Evolutionary conservation across 2,113 vertebrate species (phyloP), one percentile per base, ranked within the genome.

Genomic region (Oenanthe oenanthe): DNA sequence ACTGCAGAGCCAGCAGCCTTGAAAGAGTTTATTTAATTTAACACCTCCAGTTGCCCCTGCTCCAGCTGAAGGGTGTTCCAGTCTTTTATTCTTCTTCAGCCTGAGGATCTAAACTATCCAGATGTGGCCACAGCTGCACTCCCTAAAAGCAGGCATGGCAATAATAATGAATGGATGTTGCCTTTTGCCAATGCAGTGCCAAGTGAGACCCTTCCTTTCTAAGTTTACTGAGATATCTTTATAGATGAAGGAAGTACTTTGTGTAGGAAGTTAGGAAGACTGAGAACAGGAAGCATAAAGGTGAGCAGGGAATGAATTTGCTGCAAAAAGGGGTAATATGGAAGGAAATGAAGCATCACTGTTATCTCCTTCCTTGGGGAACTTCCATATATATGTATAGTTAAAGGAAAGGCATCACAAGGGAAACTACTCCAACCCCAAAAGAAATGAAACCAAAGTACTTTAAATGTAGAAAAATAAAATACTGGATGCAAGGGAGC

Each of bases 121-220:
- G 66, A 78, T 80, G 87, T 81, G 58, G 36, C 34, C 71, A 54
- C 82, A 92, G 85, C 66, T 86, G 68, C 36, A 68, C 36, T 73
- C 31, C 71, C 61, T 75, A 45, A 65, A 78, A 92, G 38, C 28
- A 61, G 61, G n/a, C 48, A 82, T 12, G 12, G 25, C 74, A 76
- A 50, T 38, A 58, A n/a, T n/a, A 81, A 65, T 19, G 18, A 77
- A 67, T 68, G n/a, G 75, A 34, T 25, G 20, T 5, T 48, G 42
- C 12, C 62, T 79, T 79, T 66, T 4, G 4, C 62, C 65, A 71
- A 25, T 5, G 34, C 9, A 45, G 38, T 38, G 20, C 53, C n/a
- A 73, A 71, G 8, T 14, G 47, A 48, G 45, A 53, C 5, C 12
- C 38, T 29, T 73, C 8, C 31, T 72, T 79, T 82, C 13, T 34